Conservation (phyloP, 2,797 vertebrate species). For the Eupleurogrammus muticus region DNA sequence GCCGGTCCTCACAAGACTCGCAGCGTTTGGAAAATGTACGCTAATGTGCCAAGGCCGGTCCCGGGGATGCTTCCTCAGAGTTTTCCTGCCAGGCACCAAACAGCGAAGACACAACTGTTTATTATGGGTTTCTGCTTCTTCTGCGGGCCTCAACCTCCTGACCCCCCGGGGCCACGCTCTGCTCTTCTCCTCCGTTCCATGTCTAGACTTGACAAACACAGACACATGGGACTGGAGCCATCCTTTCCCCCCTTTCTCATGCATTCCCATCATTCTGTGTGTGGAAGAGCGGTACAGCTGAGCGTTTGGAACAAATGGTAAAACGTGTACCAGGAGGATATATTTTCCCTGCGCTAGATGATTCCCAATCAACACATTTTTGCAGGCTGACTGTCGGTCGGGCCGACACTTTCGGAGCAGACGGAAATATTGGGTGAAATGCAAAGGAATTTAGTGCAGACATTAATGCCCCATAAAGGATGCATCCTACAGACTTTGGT, state of each 20-base stretch:
- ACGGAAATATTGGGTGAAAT: not conserved
- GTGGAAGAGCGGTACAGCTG: not conserved
- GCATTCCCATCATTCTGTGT: slow-evolving; percentile 27
- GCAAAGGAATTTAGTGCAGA: not conserved
- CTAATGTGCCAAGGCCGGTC: slow-evolving; percentile 47
- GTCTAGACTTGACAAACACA: slow-evolving; percentile 82
- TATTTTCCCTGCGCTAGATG: not conserved
- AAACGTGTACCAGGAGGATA: not conserved
- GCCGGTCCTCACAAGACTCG: slow-evolving; percentile 58
- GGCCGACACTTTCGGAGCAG: too few species aligned
- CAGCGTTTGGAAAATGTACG: slow-evolving; percentile 54
- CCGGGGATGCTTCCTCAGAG: slow-evolving; percentile 36
- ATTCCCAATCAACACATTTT: slow-evolving; percentile 1
- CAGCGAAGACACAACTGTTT: slow-evolving; percentile 66
- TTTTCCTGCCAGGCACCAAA: slow-evolving; percentile 60
- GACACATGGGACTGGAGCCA: slow-evolving; percentile 48
- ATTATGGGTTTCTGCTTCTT: slow-evolving; percentile 56
- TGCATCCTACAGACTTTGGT: not conserved
- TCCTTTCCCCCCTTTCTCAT: slow-evolving; percentile 9
- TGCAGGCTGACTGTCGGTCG: too few species aligned
- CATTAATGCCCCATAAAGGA: not conserved
- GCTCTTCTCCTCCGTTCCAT: slow-evolving; percentile 27
- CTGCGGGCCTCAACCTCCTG: slow-evolving; percentile 62
- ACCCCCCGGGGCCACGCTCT: slow-evolving; percentile 53
- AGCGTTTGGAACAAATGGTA: not conserved